Percentiles rank a stretch among this genome's conserved stretches.
These are phyloP conservation scores for Pachydiplax longipennis DNA, from an alignment of 2,888 invertebrate species.

Conservation along the genomic window DNA sequence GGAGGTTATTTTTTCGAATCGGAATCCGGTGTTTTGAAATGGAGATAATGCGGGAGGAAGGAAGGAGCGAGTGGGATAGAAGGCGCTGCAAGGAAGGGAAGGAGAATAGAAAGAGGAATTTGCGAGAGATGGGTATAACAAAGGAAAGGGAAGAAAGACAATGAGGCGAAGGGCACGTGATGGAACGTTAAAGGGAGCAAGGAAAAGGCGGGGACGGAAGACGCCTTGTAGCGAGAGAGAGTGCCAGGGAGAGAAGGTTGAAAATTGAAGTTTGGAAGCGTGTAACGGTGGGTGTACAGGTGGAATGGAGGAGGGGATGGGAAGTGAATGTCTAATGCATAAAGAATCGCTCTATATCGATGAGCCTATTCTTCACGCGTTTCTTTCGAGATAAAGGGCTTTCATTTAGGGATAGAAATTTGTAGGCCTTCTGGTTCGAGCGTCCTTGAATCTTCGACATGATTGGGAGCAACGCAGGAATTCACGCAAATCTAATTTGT, in stretches of 20 bases:
- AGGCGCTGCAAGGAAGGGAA: not conserved
- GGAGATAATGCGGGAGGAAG: not conserved
- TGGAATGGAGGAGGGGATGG: not conserved
- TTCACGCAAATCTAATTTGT: too few species aligned
- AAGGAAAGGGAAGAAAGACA: not conserved
- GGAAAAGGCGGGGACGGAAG: not conserved
- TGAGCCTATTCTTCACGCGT: too few species aligned
- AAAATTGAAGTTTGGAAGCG: slow-evolving; percentile 21
- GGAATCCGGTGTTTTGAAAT: too few species aligned
- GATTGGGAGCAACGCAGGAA: too few species aligned
- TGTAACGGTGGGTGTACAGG: not conserved
- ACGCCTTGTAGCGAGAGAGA: not conserved
- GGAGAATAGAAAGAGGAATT: not conserved
- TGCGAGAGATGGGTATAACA: not conserved
- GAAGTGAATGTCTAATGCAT: not conserved
- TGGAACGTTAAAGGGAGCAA: not conserved
- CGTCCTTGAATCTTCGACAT: too few species aligned
- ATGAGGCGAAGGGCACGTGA: not conserved
- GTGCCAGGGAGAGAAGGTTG: not conserved
- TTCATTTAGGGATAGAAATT: too few species aligned
- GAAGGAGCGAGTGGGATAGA: not conserved
- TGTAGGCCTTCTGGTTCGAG: too few species aligned
- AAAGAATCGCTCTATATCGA: too few species aligned
- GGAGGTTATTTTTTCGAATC: too few species aligned
- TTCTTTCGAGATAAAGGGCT: too few species aligned